phyloP scores from a whole-genome alignment of 1,140 invertebrate species.

The Musca vetustissima region DNA sequence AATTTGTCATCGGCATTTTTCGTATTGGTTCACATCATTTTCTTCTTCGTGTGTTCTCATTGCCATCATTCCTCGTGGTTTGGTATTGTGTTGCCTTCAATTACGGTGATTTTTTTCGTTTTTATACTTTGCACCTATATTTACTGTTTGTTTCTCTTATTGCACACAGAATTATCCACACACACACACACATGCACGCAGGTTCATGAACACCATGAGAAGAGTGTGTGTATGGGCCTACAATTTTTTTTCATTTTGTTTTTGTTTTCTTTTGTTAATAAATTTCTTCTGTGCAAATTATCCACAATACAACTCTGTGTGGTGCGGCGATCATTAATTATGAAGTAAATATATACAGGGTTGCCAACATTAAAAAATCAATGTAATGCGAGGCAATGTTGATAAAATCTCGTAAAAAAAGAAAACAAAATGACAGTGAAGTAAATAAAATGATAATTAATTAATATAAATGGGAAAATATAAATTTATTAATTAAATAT shows the following conservation, averaged over 20 bases:
- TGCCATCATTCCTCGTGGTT: conserved; percentile 17
- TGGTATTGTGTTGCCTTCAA: not conserved
- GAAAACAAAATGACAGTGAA: no score
- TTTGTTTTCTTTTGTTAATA: conserved; percentile 23
- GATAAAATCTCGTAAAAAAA: no score
- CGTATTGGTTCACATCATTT: not conserved
- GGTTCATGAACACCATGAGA: no score
- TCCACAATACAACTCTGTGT: conserved; percentile 9
- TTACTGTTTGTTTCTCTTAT: conserved; percentile 20
- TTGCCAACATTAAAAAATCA: no score
- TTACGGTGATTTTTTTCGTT: conserved; percentile 16
- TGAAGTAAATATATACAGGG: no score
- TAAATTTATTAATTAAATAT: no score
- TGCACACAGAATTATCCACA: not conserved
- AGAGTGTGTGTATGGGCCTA: no score
- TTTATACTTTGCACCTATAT: not conserved
- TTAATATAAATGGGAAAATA: no score
- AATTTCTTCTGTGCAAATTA: not conserved
- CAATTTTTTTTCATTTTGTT: no score
- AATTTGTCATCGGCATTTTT: not conserved
- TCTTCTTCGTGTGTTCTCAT: not conserved
- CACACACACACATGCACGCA: no score
- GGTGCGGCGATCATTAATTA: not conserved
- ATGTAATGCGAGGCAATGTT: no score
- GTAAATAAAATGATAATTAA: no score